Evolutionary conservation across 2,888 invertebrate species (phyloP).

Genomic region (Mythimna albipuncta): DNA sequence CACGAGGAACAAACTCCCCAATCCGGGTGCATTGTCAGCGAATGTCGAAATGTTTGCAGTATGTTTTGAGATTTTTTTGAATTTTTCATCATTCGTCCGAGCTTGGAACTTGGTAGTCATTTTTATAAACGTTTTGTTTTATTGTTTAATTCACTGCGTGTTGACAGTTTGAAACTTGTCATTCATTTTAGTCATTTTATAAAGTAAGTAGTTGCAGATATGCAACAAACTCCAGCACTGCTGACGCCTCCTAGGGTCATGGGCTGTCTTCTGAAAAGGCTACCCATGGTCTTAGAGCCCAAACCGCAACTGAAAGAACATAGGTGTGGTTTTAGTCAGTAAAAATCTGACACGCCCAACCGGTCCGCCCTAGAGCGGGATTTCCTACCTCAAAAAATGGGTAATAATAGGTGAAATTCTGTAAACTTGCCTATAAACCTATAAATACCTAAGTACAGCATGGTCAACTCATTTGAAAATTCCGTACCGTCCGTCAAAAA

Average conservation of each 20-base stretch:
- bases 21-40: constrained; percentile 53
- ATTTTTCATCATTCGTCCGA: constrained; percentile 18
- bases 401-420: no score
- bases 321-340: neutral
- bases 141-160: neutral
- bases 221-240: neutral
- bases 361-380: neutral
- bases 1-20: constrained; percentile 53
- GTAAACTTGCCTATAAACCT: no score
- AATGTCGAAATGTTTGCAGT: constrained; percentile 51
- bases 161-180: neutral
- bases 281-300: neutral
- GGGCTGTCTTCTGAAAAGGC: no score
- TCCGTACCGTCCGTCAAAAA: no score
- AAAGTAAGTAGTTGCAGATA: neutral
- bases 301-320: neutral
- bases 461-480: no score
- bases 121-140: constrained; percentile 9
- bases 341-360: neutral
- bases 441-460: no score
- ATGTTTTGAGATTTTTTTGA: constrained; percentile 39
- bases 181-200: no score
- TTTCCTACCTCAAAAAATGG: neutral
- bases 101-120: constrained; percentile 1
- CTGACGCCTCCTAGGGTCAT: no score